Base-by-base conservation (phyloP, 2,797 vertebrate species). In the Sitta carolinensis region DNA sequence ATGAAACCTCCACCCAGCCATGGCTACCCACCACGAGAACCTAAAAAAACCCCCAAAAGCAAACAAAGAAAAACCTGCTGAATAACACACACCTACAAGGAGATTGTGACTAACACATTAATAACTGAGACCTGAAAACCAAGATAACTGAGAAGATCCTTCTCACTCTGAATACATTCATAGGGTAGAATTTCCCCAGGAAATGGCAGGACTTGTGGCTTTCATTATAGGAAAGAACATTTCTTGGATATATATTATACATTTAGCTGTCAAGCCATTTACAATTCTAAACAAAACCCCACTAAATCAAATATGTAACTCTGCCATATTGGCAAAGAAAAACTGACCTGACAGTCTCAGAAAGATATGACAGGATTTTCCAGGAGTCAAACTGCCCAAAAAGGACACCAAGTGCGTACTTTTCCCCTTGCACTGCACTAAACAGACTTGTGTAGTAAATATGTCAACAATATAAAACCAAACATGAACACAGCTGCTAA, bases 1-100 rank as follows among this genome's bases (percentile, higher is more conserved):
- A 67, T 62, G 54, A 84, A 95, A 70, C 21, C 94, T 95, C 95
- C 90, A 84, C 88, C 88, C 90, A 88, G 48, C 32, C 40, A 43
- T 4, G 66, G 48, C 48, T 32, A 58, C 34, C 10, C 50, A 66
- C 15, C 34, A 29, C 2, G 7, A 1, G 19, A 81, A 75, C 29
- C 27, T 48, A 21, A 51, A 19, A 55, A 51, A 15, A 4, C 30
- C n/a, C 34, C 29, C n/a, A 12, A 55, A 62, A 36, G 27, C 42
- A 86, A 70, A 66, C 40, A 27, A 32, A 51, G 11, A 5, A 16
- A 58, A 64, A 43, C 30, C 21, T 25, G 62, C 45, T 54, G 57
- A 52, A 16, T 62, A 84, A 68, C 27, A 64, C 13, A 40, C 64
- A 42, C 50, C 64, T 36, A 36, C 34, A 77, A 72, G 20, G 23